Evolutionary conservation across 2,888 invertebrate genomes (phyloP), one percentile per base, ranked within the genome.

Genomic region (Prenolepis imparis): DNA sequence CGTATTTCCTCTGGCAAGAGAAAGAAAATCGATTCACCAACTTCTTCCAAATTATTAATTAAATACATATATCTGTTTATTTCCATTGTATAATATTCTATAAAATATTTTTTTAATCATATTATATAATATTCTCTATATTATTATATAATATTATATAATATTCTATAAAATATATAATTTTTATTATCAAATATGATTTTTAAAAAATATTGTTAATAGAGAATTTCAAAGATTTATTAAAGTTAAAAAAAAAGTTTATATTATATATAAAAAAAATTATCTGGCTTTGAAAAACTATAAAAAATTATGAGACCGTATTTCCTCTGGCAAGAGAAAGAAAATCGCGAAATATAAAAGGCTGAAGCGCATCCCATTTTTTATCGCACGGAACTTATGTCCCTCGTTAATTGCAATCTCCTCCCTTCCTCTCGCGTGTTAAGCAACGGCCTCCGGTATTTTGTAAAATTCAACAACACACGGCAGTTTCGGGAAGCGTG

Each of bases 391-490:
- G 11, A 41, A 41, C 15, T 44, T 78, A 21, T 15, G 39, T 24
- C n/a, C 39, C 21, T n/a, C 15, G 41, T 72, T 78, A 78, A 72
- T 73, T 72, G 21, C 15, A 36, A 3, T 32, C 24, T n/a, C 21
- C 28, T n/a, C 8, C 18, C 12, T n/a, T 4, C 21, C 12, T 28
- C 9, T 6, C 21, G n/a, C 6, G 64, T 4, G 12, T 44, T 41
- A 52, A n/a, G 18, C 28, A 36, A 15, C 57, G 12, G 28, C 28
- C 28, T 21, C 12, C 41, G 57, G 59, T 61, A 80, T 59, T 48
- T 80, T 36, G 12, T 32, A 72, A 73, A 73, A 59, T 59, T 80
- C 48, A 59, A 78, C 32, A 12, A 55, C 73, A 32, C 21, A 44
- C 32, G 9, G 24, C 59, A 73, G 32, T 59, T 44, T 12, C 6